Evolutionary conservation across 1,140 invertebrate genomes (phyloP), one percentile per base, ranked within the genome.

Genomic region (Caenorhabditis elegans): DNA sequence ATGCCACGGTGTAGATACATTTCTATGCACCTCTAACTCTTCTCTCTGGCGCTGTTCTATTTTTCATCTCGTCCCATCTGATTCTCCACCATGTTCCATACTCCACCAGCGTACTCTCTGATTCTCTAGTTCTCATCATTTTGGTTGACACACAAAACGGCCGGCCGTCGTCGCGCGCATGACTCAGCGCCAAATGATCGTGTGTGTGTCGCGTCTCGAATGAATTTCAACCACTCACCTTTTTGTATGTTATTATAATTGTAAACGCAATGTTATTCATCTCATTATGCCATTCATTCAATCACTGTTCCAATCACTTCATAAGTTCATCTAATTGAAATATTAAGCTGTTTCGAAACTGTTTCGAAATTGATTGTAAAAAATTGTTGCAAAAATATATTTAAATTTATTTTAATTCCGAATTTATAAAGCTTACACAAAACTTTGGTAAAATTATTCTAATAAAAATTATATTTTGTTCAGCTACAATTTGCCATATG

Each of bases 161-260:
- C 31, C 60, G 34, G 11, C 28, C 60, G n/a, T 70, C 60, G 34
- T 39, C 60, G 60, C 60, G 60, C 60, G 60, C 60, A 70, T 70
- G 60, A 70, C 60, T 70, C 60, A 70, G 60, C 60, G 60, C 60
- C 60, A 70, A 70, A 70, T 70, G 60, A 70, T 70, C 60, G 60
- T 70, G 53, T 53, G 51, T 53, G 51, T 60, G 60, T 70, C 60
- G 60, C 60, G 60, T 70, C 60, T 70, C 60, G 60, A 70, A 70
- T 70, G 60, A 70, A 70, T 70, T 70, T 70, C 19, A 70, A 70
- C 60, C 60, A 70, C 60, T 70, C 60, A 60, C 53, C 43, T 70
- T 70, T 70, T 36, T 70, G 60, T 39, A 70, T 70, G 34, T 39
- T 43, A 70, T 70, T 70, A 70, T 70, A 70, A 39, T 70, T 70